These are phyloP conservation scores for Gadopsis bispinosus DNA, from an alignment of 2,797 vertebrate genomes.

Conservation along the genomic window DNA sequence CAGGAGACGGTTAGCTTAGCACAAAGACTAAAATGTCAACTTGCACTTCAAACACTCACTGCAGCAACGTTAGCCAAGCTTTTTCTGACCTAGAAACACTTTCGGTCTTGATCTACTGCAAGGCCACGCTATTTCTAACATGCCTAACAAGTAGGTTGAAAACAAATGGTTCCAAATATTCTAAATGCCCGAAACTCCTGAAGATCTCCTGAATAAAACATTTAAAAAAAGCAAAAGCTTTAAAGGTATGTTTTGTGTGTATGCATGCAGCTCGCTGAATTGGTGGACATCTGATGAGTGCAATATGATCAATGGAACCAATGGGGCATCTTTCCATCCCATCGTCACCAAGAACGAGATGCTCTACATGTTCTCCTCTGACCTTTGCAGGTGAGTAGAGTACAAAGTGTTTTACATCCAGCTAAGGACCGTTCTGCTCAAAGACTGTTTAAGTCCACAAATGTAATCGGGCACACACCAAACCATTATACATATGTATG, in stretches of 20 bases:
- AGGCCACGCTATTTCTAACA: not conserved
- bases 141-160: not conserved
- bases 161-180: not conserved
- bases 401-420: not conserved
- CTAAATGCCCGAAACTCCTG: not conserved
- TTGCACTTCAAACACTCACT: not conserved
- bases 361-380: constrained; percentile 93
- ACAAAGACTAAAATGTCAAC: not conserved
- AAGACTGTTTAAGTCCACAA: not conserved
- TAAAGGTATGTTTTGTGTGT: not conserved
- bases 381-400: constrained; percentile 92
- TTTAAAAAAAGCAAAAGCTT: not conserved
- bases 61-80: not conserved
- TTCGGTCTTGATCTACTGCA: not conserved
- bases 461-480: not conserved
- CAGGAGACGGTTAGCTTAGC: too few relatives aligned
- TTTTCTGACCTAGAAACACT: constrained; percentile 4
- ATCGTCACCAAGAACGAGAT: constrained; percentile 88
- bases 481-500: not conserved
- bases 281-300: constrained; percentile 92
- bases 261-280: constrained; percentile 81
- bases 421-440: not conserved
- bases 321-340: constrained; percentile 92
- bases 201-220: not conserved
- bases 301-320: constrained; percentile 99